Evolutionary conservation across 2,113 vertebrate species (phyloP), one percentile per base, ranked within the genome.

Genomic region (Romanogobio albipinnatus): DNA sequence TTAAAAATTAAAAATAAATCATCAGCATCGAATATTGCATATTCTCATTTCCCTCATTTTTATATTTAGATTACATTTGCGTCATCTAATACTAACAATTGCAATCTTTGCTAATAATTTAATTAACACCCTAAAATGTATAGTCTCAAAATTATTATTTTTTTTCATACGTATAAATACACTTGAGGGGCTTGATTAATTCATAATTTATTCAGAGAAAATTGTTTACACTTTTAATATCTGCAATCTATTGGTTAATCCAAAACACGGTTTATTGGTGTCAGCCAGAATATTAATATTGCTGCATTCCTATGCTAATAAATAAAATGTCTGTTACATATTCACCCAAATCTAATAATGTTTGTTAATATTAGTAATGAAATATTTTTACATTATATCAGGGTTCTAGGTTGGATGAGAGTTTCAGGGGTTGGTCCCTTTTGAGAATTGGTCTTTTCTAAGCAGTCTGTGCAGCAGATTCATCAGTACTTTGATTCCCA

Each of bases 401-500:
- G 22, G 58, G 9, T 59, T 59, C n/a, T n/a, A n/a, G 22, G 56
- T 9, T 59, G 22, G 9, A n/a, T n/a, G n/a, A 61, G n/a, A 5
- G 7, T 19, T 15, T 19, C 1, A 36, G 9, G n/a, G 1, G 36
- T 36, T 43, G 17, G 17, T 70, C 33, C 19, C 22, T 14, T 1
- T 51, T 51, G 76, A 33, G 17, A 29, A 9, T 79, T 4, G 0
- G 19, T 79, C 14, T 77, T 6, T 24, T 78, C n/a, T 5, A 3
- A 45, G 24, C 13, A 17, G 1, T 29, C n/a, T 81, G 26, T 36
- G 51, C 79, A 39, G 43, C 74, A 81, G 39, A 76, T 76, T 86
- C 59, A 76, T 87, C 71, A 85, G 39, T 76, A 9, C 33, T 26
- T 56, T 78, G 19, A 7, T 78, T 89, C 68, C 81, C 84, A 64